These are phyloP conservation scores for Brachyhypopomus gauderio DNA, from an alignment of 2,113 vertebrate species.

Conservation along the genomic window DNA sequence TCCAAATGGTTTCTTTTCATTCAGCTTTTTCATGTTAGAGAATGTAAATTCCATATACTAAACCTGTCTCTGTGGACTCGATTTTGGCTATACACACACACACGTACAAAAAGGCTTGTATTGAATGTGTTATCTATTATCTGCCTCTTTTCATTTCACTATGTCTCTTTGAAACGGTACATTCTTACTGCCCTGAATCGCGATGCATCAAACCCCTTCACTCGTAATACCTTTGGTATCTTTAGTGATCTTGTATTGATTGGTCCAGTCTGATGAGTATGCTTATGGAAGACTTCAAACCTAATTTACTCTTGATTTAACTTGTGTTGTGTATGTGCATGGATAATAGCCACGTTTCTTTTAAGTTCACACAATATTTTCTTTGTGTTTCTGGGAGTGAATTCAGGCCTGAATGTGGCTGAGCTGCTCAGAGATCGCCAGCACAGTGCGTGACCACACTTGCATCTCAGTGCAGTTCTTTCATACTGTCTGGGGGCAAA, in stretches of 20 bases:
- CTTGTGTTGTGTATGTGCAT: background rate
- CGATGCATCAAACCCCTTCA: background rate
- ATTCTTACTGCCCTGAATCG: background rate
- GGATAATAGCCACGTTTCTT: background rate
- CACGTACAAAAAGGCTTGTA: background rate
- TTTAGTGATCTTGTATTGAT: background rate
- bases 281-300: background rate
- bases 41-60: background rate
- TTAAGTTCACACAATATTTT: constrained; percentile 3
- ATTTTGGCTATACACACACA: background rate
- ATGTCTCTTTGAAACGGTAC: background rate
- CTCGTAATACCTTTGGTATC: background rate
- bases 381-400: background rate
- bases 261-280: background rate
- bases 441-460: background rate
- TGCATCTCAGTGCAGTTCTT: background rate
- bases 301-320: background rate
- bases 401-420: background rate
- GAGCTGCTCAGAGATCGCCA: constrained; percentile 21
- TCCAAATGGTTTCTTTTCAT: constrained; percentile 12
- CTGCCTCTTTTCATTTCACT: background rate
- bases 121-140: constrained; percentile 12
- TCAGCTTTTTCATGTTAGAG: background rate
- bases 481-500: constrained; percentile 9
- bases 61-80: background rate